Evolutionary conservation across 2,113 vertebrate species (phyloP), one percentile per base, ranked within the genome.

Genomic region (Nerophis ophidion): DNA sequence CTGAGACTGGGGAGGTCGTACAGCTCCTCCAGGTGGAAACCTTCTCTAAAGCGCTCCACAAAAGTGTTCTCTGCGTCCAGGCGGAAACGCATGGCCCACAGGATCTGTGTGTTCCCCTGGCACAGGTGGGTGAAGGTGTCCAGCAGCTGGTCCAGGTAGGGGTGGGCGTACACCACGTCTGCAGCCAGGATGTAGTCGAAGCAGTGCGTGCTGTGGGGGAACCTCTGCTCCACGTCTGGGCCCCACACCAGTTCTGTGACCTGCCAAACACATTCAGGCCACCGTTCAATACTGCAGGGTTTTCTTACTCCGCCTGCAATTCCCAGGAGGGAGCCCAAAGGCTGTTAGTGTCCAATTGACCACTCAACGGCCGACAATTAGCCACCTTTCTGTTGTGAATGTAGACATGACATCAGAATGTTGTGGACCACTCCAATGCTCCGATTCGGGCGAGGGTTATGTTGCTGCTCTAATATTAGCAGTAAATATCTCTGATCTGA

Each of bases 31-130:
- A 96, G 42, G 52, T 93, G 79, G 87, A 99, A 99, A n/a, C 81
- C 67, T 7, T 79, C 80, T 74, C 84, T 84, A 81, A 98, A 95
- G 60, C 84, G 90, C 40, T 86, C 90, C 62, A 98, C 92, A 64
- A 99, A 99, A 60, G 75, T 73, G 73, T 98, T 96, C 64, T 98
- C 93, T 1, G 82, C 89, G 57, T 97, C 92, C 68, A 95, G 51
- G 1, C 96, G 92, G 80, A 96, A 98, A 67, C 88, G 91, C 97
- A 98, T 99, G 34, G 90, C 93, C 96, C 96, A 99, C 15, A 99
- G 78, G 75, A 99, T 93, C 80, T 91, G 33, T 0, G 96, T 98
- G 64, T 91, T 82, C 0, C 92, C 90, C 60, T 88, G 89, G 65
- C 94, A 96, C 74, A 98, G 87, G 79, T 98, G 87, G 59, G 95